Evolutionary conservation across 37 sponge, comb jelly and placozoan genomes (phyloP).

Genomic region (Crambe crambe): DNA sequence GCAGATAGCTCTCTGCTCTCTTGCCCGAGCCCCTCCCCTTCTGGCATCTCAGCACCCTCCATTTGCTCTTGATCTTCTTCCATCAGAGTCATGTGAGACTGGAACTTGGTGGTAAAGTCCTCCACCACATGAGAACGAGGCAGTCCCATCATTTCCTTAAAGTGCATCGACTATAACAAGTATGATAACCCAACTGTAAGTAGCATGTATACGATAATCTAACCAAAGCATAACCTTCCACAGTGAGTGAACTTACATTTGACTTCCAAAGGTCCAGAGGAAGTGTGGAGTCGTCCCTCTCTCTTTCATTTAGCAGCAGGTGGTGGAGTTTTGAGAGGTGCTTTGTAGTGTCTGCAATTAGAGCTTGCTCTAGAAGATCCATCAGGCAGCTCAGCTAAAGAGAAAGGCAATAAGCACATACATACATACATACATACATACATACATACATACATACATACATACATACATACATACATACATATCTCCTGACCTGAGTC

Average conservation of each 20-base stretch:
- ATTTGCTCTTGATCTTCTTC: neutral
- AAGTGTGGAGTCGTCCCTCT: slow-evolving; percentile 67
- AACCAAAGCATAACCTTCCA: too few species aligned
- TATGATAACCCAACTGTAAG: too few species aligned
- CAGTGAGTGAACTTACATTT: slow-evolving; percentile 36
- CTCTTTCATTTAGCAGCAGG: slow-evolving; percentile 44
- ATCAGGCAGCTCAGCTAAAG: slow-evolving; percentile 29
- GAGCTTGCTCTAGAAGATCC: slow-evolving; percentile 44
- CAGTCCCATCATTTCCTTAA: slow-evolving; percentile 61
- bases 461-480: slow-evolving; percentile 15
- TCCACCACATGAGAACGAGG: slow-evolving; percentile 59
- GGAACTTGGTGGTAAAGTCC: slow-evolving; percentile 17
- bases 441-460: too few species aligned
- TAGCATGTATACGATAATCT: too few species aligned
- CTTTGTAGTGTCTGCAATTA: slow-evolving; percentile 59
- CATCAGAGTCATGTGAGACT: slow-evolving; percentile 1
- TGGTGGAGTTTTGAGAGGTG: slow-evolving; percentile 42
- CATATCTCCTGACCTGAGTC: slow-evolving; percentile 51
- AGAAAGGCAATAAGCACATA: too few species aligned
- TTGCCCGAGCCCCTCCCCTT: slow-evolving; percentile 4
- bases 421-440: too few species aligned
- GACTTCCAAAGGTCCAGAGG: slow-evolving; percentile 80
- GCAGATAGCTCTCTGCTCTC: too few species aligned
- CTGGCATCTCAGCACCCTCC: neutral
- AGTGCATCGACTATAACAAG: slow-evolving; percentile 2